A percentile compares a stretch with the other conserved stretches of the same genome.
Evolutionary conservation across 2,113 vertebrate species (phyloP).

Genomic region (Lophochroa leadbeateri): DNA sequence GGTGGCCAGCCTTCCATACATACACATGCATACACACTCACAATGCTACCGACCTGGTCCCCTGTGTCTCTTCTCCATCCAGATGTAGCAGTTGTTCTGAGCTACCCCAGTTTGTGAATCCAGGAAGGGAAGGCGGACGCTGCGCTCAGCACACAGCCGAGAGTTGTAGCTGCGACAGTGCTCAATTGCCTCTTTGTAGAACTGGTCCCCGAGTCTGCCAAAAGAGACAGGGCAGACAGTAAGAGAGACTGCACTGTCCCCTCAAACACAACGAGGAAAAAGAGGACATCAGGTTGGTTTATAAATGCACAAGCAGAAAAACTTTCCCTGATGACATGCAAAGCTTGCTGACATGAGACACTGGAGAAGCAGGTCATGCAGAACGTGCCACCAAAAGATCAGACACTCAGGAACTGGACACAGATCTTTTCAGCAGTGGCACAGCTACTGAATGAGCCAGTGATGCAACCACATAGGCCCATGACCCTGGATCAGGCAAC

Average conservation of each 20-base stretch:
- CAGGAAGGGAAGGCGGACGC: constrained; percentile 94
- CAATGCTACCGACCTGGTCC: constrained; percentile 82
- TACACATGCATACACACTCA: neutral
- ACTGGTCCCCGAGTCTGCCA: constrained; percentile 93
- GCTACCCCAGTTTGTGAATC: constrained; percentile 96
- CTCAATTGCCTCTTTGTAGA: constrained; percentile 98
- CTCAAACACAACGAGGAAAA: neutral
- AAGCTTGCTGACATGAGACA: neutral
- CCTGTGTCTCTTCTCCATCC: constrained; percentile 97
- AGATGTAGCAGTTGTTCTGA: constrained; percentile 99
- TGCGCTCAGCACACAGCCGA: constrained; percentile 92
- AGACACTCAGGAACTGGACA: neutral
- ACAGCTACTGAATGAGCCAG: neutral
- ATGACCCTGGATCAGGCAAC: neutral
- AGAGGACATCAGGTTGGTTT: neutral
- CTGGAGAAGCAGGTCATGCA: neutral
- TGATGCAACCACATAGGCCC: neutral
- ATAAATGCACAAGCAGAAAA: neutral
- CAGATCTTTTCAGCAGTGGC: neutral
- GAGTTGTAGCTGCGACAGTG: constrained; percentile 98
- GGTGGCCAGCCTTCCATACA: neutral
- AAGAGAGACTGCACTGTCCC: neutral
- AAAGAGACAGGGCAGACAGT: neutral
- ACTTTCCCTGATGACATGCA: neutral
- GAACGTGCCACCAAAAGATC: neutral